phyloP scores from a whole-genome alignment of 2,888 invertebrate species.

The Daptonema setosum region DNA sequence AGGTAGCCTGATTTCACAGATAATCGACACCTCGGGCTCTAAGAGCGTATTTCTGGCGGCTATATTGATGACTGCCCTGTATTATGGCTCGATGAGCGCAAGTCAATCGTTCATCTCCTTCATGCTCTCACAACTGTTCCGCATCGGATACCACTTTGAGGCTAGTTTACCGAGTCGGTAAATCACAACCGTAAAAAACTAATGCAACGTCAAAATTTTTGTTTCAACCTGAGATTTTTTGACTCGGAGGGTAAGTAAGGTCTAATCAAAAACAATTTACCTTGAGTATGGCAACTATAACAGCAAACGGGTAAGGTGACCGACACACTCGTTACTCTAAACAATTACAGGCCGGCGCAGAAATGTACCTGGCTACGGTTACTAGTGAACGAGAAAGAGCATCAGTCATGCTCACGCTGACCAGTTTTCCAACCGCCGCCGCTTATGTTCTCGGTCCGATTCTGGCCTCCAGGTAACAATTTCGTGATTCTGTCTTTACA shows the following conservation, averaged over 20 bases:
- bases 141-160: slow-evolving; percentile 25
- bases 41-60: slow-evolving; percentile 23
- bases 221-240: too few species aligned
- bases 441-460: slow-evolving; percentile 21
- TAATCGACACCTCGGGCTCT: slow-evolving; percentile 22
- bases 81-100: slow-evolving; percentile 22
- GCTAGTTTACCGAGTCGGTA: too few species aligned
- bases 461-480: slow-evolving; percentile 19
- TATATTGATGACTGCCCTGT: slow-evolving; percentile 19
- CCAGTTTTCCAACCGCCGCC: slow-evolving; percentile 18
- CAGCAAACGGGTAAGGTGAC: too few species aligned
- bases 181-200: too few species aligned
- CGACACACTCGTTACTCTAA: too few species aligned
- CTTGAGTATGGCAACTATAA: too few species aligned
- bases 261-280: too few species aligned
- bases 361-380: slow-evolving; percentile 26
- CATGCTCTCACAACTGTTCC: slow-evolving; percentile 20
- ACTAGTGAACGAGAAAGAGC: slow-evolving; percentile 25
- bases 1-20: slow-evolving; percentile 8
- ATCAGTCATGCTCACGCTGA: slow-evolving; percentile 20
- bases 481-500: too few species aligned
- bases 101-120: slow-evolving; percentile 19
- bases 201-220: too few species aligned
- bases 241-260: too few species aligned
- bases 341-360: slow-evolving; percentile 23